Evolutionary conservation across 1,140 invertebrate genomes (phyloP).

Genomic region (Kradibia gibbosae): DNA sequence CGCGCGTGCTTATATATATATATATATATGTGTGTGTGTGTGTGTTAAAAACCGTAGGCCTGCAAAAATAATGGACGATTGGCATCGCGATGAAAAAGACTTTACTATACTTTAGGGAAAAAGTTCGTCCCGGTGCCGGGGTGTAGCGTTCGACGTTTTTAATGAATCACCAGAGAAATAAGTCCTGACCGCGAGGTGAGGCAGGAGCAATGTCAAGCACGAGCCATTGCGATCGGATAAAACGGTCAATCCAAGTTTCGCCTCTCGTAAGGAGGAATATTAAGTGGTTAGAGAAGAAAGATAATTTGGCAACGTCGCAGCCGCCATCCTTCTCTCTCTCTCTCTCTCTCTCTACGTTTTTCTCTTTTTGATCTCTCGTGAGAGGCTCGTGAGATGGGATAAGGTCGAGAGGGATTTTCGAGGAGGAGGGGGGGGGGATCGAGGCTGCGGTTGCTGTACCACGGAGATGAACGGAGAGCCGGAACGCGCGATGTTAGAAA

Average conservation of each 20-base stretch:
- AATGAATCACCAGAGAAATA: conserved; percentile 33
- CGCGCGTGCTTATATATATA: too few relatives aligned
- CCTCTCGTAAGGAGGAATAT: conserved; percentile 34
- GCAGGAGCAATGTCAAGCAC: neutral
- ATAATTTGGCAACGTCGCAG: conserved; percentile 71
- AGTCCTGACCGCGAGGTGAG: neutral
- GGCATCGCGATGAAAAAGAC: neutral
- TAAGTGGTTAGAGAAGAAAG: conserved; percentile 49
- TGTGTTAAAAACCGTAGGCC: too few relatives aligned
- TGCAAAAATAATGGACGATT: neutral
- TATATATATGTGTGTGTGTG: too few relatives aligned
- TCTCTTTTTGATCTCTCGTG: neutral
- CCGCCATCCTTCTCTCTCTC: conserved; percentile 56
- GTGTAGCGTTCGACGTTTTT: neutral
- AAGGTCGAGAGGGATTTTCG: neutral
- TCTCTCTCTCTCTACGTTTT: conserved; percentile 36
- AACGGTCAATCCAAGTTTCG: conserved; percentile 40
- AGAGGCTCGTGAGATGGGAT: conserved; percentile 9
- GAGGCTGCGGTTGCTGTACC: conserved; percentile 28
- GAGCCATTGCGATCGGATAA: conserved; percentile 35
- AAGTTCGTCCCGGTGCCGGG: neutral
- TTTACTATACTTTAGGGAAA: conserved; percentile 25
- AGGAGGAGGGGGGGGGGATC: neutral
- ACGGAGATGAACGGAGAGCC: conserved; percentile 38
- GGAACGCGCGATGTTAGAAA: conserved; percentile 60